Base-by-base conservation (phyloP, 92 coral and sea anemone species). In the Parazoanthus atlanticus region DNA sequence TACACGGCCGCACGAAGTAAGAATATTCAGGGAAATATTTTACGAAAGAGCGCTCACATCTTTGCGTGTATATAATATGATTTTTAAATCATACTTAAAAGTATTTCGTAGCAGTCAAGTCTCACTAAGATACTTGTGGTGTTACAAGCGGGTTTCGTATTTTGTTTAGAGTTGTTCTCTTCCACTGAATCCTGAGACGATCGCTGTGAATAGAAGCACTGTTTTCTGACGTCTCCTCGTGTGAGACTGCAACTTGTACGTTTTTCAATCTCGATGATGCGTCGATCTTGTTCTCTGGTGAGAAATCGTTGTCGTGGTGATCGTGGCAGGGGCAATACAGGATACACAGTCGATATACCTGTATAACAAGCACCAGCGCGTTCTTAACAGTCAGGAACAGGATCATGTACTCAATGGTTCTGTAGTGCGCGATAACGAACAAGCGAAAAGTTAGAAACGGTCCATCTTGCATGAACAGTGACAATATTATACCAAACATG, bases 371-470 rank as follows among this genome's bases (percentile, higher is more conserved):
- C 23, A 97, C 94, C 79, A 97, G 89, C n/a, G 98, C 98, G 76
- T 97, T 97, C 74, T 97, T 97, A 2, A 92, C 99, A 8, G 98
- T 96, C 86, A 97, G 91, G 80, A 97, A 97, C 23, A 97, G 93
- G 31, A 97, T 94, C 99, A 97, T 97, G 76, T 97, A 97, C 72
- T 93, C 96, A 66, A 95, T 91, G n/a, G 98, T 95, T 43, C 83
- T 88, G 84, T 97, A 92, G n/a, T 94, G 92, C 16, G 99, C 96
- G 56, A 97, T 95, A 65, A 97, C 91, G 90, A 92, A 97, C 77
- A 97, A 71, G 56, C 99, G 92, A 85, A 97, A 93, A 41, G 96
- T 93, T 6, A 97, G 92, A 73, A 95, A 97, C 6, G 99, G 99
- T 2, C 96, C 98, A 86, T 97, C 99, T 82, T 97, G 98, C 91